Conservation (phyloP, 2,888 invertebrate species). For the Hypsopygia costalis region DNA sequence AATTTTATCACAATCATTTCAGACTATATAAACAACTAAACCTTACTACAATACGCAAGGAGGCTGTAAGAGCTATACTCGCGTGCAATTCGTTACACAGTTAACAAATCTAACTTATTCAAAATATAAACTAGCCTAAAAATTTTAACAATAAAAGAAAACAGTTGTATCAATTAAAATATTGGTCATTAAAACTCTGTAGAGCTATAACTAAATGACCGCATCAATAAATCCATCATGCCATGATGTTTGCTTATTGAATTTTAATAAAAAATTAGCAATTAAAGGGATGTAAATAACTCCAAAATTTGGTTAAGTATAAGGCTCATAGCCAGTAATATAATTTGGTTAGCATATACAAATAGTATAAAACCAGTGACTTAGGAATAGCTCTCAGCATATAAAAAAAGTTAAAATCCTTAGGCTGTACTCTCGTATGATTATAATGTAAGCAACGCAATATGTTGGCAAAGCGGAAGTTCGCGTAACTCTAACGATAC, state of each 20-base stretch:
- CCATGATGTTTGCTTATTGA: conserved; percentile 70
- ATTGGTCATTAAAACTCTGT: conserved; percentile 77
- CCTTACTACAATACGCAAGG: conserved; percentile 41
- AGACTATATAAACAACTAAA: conserved; percentile 71
- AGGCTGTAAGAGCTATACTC: conserved; percentile 74
- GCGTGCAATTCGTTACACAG: conserved; percentile 76
- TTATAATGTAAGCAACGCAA: conserved; percentile 78
- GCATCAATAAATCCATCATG: conserved; percentile 56
- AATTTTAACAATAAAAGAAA: conserved; percentile 77
- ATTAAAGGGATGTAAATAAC: conserved; percentile 75
- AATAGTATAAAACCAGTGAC: conserved; percentile 75
- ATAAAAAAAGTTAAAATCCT: conserved; percentile 79
- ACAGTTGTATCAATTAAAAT: conserved; percentile 61
- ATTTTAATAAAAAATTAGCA: conserved; percentile 64
- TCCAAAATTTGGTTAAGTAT: conserved; percentile 69
- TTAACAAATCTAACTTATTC: conserved; percentile 79
- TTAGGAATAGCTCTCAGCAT: conserved; percentile 80
- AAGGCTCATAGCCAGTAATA: conserved; percentile 64
- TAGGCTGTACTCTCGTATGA: conserved; percentile 79
- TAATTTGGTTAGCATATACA: conserved; percentile 59
- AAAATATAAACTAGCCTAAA: conserved; percentile 79
- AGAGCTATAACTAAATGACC: conserved; percentile 80
- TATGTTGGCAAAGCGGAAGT: conserved; percentile 79
- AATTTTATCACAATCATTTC: conserved; percentile 73
- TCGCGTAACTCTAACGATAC: conserved; percentile 78